Percentiles rank a stretch among this genome's conserved stretches.
These are phyloP conservation scores for Siniperca knerii DNA, from an alignment of 2,113 vertebrate genomes.

Conservation along the genomic window DNA sequence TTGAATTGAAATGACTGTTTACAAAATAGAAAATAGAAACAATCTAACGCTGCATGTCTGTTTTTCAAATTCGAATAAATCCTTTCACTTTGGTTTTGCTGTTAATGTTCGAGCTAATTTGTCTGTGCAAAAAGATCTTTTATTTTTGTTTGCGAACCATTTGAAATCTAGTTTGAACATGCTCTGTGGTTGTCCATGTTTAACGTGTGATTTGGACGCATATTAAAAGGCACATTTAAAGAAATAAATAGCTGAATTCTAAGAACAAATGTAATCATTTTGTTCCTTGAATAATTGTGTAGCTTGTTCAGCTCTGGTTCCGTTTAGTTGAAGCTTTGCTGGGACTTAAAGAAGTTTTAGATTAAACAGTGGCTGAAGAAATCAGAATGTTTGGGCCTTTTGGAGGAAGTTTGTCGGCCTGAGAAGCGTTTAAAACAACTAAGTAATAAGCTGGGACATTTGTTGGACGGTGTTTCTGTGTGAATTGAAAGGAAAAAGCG, in stretches of 20 bases:
- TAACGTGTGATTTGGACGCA: background rate
- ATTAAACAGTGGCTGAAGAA: background rate
- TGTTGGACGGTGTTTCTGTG: background rate
- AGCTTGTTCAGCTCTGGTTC: background rate
- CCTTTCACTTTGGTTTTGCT: background rate
- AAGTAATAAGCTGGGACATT: background rate
- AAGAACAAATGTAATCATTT: accelerated
- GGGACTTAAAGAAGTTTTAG: background rate
- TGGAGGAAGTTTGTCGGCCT: slow-evolving; percentile 9
- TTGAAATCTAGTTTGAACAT: background rate
- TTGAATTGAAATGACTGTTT: background rate
- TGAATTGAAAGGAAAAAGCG: background rate
- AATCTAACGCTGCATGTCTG: accelerated
- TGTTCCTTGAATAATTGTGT: too few relatives aligned
- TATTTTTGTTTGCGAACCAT: background rate
- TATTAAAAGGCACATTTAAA: background rate
- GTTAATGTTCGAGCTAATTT: background rate
- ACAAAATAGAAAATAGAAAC: background rate
- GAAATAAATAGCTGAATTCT: background rate
- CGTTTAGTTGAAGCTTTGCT: background rate
- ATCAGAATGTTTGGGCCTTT: background rate
- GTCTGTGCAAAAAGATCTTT: background rate
- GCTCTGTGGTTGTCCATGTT: background rate
- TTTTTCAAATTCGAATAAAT: background rate
- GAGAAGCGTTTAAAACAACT: background rate